phyloP scores from a whole-genome alignment of 2,888 invertebrate species.

The Arge pagana region DNA sequence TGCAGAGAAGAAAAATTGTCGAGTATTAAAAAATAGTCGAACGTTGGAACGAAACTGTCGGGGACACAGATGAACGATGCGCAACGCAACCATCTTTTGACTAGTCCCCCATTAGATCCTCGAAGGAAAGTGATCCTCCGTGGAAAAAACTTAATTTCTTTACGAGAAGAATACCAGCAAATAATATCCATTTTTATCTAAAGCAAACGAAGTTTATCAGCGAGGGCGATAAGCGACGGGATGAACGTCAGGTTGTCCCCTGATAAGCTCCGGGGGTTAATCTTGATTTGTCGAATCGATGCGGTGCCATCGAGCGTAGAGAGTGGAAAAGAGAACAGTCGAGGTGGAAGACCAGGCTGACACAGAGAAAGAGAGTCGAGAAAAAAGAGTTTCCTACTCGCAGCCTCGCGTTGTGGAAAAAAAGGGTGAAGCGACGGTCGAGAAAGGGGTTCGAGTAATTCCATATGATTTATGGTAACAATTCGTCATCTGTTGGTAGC shows the following conservation, averaged over 20 bases:
- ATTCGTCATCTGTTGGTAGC: slow-evolving; percentile 39
- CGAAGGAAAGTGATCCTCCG: slow-evolving; percentile 33
- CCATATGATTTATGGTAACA: slow-evolving; percentile 40
- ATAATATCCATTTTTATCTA: slow-evolving; percentile 42
- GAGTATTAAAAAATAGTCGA: too few relatives aligned
- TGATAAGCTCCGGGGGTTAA: slow-evolving; percentile 35
- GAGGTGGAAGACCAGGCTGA: slow-evolving; percentile 3
- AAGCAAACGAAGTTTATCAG: slow-evolving; percentile 47
- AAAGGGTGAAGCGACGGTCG: neutral
- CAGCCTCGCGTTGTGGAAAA: neutral
- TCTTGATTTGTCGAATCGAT: slow-evolving; percentile 36
- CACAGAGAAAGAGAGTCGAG: neutral
- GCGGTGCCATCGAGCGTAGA: slow-evolving; percentile 22
- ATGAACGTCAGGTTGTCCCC: slow-evolving; percentile 35
- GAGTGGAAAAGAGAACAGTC: slow-evolving; percentile 13
- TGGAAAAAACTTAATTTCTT: slow-evolving; percentile 35
- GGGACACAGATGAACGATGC: too few relatives aligned
- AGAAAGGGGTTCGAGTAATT: slow-evolving; percentile 31
- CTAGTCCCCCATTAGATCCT: too few relatives aligned
- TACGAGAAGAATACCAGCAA: slow-evolving; percentile 38
- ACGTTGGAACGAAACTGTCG: too few relatives aligned
- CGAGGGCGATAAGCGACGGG: slow-evolving; percentile 30
- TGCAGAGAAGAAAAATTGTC: too few relatives aligned
- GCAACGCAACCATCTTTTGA: too few relatives aligned
- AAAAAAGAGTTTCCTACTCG: neutral